Percentiles rank a stretch among this genome's conserved stretches.
These are phyloP conservation scores for Tortricodes alternella DNA, from an alignment of 2,888 invertebrate genomes.

Conservation along the genomic window DNA sequence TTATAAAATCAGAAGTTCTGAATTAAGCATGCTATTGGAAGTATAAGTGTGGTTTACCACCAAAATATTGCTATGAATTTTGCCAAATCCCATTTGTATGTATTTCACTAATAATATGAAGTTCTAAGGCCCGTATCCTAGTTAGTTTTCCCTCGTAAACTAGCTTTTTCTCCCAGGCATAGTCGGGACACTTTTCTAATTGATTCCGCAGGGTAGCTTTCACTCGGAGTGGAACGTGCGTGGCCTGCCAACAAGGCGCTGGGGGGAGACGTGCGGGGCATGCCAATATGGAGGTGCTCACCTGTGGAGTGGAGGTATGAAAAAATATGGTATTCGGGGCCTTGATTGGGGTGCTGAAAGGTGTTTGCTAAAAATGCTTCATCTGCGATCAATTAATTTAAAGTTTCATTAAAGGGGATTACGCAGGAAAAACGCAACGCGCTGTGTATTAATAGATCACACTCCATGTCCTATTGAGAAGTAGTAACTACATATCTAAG, in stretches of 20 bases:
- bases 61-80: no score
- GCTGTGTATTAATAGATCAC: no score
- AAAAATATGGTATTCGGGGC: background rate
- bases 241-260: conserved; percentile 5
- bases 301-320: conserved; percentile 11
- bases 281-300: conserved; percentile 11
- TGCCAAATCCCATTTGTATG: no score
- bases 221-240: conserved; percentile 13
- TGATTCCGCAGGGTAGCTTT: conserved; percentile 18
- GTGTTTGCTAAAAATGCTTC: background rate
- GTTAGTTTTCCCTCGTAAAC: background rate
- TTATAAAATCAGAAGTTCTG: no score
- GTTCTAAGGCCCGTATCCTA: background rate
- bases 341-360: background rate
- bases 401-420: no score
- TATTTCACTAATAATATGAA: no score
- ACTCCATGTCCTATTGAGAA: no score
- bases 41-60: no score
- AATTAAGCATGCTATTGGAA: no score
- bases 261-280: conserved; percentile 11
- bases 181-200: conserved; percentile 22
- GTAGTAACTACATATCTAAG: no score
- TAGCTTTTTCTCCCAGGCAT: background rate
- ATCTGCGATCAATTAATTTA: no score
- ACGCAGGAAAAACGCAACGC: no score